Base-by-base conservation (phyloP, 2,888 invertebrate species). In the Disparrhopalites patrizii region DNA sequence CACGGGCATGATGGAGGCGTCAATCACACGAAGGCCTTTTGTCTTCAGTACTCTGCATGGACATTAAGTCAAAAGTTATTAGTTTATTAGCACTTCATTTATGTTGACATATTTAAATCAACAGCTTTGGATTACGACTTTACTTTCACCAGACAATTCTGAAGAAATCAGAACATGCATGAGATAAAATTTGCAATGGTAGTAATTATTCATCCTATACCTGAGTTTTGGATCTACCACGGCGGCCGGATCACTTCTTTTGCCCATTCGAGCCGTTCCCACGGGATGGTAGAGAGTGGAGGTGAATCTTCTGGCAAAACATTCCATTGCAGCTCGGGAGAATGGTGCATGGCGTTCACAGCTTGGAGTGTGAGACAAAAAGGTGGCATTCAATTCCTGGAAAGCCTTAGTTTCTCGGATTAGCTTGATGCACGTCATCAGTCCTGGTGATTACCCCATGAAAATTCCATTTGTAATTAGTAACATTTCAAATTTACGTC, bases 231-330 rank as follows among this genome's bases (percentile, higher is more conserved):
- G 51, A 36, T 68, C 68, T 1, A 65, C 55, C 23, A 68, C 68
- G 13, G 65, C 50, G 0, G 47, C 86, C n/a, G 84, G 83, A 76
- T 92, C 92, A 0, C 91, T 91, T 0, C 91, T 92, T 60, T 62
- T 65, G 13, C 68, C 68, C 93, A 93, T 93, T 77, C 61, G 47
- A 13, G 61, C 61, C 10, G 61, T 61, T 43, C 57, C 57, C 25
- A 28, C 65, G 5, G 65, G 65, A 58, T 65, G 65, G 52, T 58
- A 65, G 10, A 65, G 28, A 0, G 58, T 58, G 4, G 65, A 57
- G 4, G 65, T 65, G 31, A 33, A 65, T 4, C 38, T 33, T 43
- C 27, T 23, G 4, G 58, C 58, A 18, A 56, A 63, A 28, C 63
- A 65, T 27, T 58, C 65, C 15, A 57, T 50, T 0, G 23, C 25